Base-by-base conservation (phyloP, 37 sponge, comb jelly and placozoan species). In the Theonella swinhoei region DNA sequence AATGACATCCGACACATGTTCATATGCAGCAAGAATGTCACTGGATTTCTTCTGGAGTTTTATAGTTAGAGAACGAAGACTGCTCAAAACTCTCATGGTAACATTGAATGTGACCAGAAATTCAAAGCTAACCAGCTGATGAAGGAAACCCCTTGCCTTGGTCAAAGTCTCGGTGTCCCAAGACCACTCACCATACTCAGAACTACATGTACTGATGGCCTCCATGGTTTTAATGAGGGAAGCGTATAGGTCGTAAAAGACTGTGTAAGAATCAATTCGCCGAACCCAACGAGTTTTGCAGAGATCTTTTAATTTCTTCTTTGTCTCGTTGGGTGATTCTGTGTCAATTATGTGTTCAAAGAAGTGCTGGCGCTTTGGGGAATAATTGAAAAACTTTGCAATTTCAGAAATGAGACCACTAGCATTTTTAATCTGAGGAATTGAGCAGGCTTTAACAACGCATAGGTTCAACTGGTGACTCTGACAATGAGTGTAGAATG, bases 361-460 rank as follows among this genome's bases (percentile, higher is more conserved):
- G 25, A 89, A 30, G 17, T 32, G 88, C 68, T 87, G 88, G 1
- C 81, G 32, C n/a, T 87, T 87, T 73, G 88, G 88, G n/a, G 81
- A 87, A 42, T 32, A 87, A 40, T 87, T 58, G 70, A 87, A 86
- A 63, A 80, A 87, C 54, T 54, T 28, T 25, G 88, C 81, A n/a
- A 80, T 80, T 74, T 80, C 88, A 39, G 54, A 42, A 43, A 87
- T 80, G 70, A 17, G 28, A 2, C 72, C 72, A 32, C 62, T 77
- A 37, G 76, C 66, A 67, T 72, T 88, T 37, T 68, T 73, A 70
- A 68, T 59, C 23, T 23, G 54, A n/a, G 32, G 75, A 24, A 87
- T 35, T 8, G 38, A 65, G 76, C 88, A 87, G 20, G 79, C 88
- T n/a, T n/a, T n/a, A n/a, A n/a, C n/a, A n/a, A n/a, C 33, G 37